phyloP scores from a whole-genome alignment of 1,140 invertebrate species.

The Heliconius nattereri region DNA sequence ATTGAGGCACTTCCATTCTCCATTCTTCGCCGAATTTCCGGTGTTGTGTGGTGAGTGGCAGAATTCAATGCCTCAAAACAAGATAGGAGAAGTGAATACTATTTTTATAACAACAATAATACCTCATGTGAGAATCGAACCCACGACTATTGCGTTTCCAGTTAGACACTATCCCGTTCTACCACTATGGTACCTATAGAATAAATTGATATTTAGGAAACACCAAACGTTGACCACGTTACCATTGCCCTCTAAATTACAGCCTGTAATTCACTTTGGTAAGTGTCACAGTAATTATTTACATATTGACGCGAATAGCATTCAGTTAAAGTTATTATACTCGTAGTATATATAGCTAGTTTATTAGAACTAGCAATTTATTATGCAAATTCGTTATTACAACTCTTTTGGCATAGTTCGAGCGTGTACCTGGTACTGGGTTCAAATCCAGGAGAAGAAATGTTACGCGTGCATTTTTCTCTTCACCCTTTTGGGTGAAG shows the following conservation, averaged over 20 bases:
- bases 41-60: too few species aligned
- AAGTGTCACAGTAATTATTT: neutral
- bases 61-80: too few species aligned
- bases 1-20: too few species aligned
- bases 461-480: neutral
- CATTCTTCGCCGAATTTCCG: too few species aligned
- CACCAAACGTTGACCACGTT: neutral
- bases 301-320: neutral
- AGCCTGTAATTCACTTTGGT: constrained; percentile 31
- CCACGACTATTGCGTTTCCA: neutral
- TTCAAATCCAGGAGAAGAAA: too few species aligned
- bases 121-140: neutral
- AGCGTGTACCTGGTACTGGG: too few species aligned
- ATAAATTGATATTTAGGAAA: neutral
- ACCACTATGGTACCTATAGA: neutral
- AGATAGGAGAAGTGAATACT: too few species aligned
- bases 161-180: neutral
- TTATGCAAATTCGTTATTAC: neutral
- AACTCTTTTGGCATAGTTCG: neutral
- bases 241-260: constrained; percentile 27
- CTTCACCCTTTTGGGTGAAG: neutral
- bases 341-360: neutral
- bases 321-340: neutral
- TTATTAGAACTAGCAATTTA: neutral
- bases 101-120: too few species aligned